Percentiles rank a stretch among this genome's conserved stretches.
phyloP scores from a whole-genome alignment of 2,113 vertebrate species.

The Peromyscus leucopus region DNA sequence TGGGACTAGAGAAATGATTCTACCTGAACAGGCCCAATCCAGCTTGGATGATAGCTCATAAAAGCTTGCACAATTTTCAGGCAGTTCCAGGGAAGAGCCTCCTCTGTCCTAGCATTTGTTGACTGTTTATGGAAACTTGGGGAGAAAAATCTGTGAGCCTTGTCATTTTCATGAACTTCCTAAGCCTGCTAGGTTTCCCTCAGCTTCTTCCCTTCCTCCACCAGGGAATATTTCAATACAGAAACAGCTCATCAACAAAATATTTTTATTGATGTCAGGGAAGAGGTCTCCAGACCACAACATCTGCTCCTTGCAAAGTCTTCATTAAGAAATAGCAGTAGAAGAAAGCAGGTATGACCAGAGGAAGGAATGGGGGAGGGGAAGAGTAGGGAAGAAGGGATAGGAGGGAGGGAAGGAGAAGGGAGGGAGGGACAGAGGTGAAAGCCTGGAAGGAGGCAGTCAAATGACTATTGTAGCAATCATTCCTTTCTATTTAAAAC shows the following conservation, averaged over 20 bases:
- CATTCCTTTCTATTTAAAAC: conserved; percentile 58
- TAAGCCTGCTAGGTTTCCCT: neutral
- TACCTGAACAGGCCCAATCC: neutral
- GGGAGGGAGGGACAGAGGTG: neutral
- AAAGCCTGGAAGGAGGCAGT: neutral
- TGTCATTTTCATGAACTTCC: neutral
- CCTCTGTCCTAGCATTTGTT: neutral
- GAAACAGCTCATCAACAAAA: neutral
- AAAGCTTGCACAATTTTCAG: neutral
- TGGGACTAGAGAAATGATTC: neutral
- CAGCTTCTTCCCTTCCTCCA: neutral
- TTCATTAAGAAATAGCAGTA: neutral
- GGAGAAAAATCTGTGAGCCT: too few species aligned
- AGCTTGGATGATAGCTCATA: neutral
- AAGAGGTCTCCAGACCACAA: neutral
- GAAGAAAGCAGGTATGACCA: neutral
- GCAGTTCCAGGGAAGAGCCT: neutral
- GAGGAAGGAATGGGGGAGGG: neutral
- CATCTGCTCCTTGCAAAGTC: neutral
- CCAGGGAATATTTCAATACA: neutral
- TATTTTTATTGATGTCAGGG: neutral
- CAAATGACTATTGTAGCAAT: neutral
- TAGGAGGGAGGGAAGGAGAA: accelerated
- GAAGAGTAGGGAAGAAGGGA: too few species aligned
- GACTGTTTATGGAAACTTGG: neutral